Percentiles rank a stretch among this genome's conserved stretches.
These are phyloP conservation scores for Ericerus pela DNA, from an alignment of 1,140 invertebrate species.

Conservation along the genomic window DNA sequence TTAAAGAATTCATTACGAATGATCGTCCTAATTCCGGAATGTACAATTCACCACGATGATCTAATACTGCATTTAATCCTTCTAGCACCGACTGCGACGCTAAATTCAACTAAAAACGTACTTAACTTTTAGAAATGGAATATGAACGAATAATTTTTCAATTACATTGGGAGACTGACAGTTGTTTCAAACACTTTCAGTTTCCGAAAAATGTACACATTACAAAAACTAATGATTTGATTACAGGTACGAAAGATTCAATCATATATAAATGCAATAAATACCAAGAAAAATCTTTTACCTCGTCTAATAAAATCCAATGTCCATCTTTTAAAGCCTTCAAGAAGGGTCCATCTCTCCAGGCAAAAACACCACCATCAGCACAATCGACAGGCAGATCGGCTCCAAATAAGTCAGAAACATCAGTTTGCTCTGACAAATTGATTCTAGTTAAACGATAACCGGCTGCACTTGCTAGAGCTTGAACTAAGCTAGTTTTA, in stretches of 20 bases:
- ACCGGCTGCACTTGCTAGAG: constrained; percentile 73
- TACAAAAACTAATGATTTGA: neutral
- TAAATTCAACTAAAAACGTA: constrained; percentile 58
- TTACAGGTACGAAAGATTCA: neutral
- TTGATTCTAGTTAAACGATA: constrained; percentile 77
- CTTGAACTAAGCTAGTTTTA: constrained; percentile 87
- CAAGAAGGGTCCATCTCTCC: constrained; percentile 91
- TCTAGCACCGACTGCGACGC: constrained; percentile 96
- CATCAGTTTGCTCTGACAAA: constrained; percentile 96
- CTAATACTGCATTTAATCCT: constrained; percentile 94
- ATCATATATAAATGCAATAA: neutral
- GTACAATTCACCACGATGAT: constrained; percentile 91
- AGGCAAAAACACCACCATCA: constrained; percentile 71
- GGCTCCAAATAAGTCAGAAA: constrained; percentile 94
- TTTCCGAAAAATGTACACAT: neutral
- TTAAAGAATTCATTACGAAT: constrained; percentile 52
- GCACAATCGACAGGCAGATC: constrained; percentile 89
- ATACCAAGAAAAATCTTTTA: constrained; percentile 22
- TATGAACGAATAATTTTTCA: neutral
- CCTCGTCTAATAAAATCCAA: constrained; percentile 97
- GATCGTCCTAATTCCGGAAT: constrained; percentile 85
- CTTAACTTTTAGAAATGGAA: neutral
- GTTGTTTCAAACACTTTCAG: neutral
- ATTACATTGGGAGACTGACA: neutral
- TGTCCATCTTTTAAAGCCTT: constrained; percentile 78